A percentile compares a stretch with the other conserved stretches of the same genome.
These are phyloP conservation scores for Cyaniris semiargus DNA, from an alignment of 2,888 invertebrate genomes.

Conservation along the genomic window DNA sequence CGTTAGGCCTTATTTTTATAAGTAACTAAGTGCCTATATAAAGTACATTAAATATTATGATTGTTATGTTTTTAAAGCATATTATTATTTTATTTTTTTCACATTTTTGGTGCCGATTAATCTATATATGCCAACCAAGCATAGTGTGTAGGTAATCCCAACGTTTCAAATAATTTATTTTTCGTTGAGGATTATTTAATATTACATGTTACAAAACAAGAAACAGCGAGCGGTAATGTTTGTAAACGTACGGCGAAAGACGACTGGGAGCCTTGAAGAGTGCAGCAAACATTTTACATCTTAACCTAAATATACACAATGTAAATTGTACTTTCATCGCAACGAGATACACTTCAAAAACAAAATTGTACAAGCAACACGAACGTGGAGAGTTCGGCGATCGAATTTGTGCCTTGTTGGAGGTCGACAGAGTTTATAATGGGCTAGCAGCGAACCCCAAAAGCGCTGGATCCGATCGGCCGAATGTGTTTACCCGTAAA, in stretches of 20 bases:
- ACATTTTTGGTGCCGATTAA: no score
- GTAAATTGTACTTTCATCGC: constrained; percentile 50
- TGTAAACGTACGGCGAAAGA: constrained; percentile 66
- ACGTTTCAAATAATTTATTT: constrained; percentile 42
- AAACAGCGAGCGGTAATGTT: constrained; percentile 66
- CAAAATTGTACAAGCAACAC: constrained; percentile 44
- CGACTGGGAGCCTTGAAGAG: constrained; percentile 65
- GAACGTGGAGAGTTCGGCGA: constrained; percentile 36
- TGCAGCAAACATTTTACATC: constrained; percentile 69
- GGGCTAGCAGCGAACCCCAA: constrained; percentile 39
- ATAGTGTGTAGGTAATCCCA: background rate
- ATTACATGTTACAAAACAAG: constrained; percentile 60
- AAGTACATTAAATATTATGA: no score
- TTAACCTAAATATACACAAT: constrained; percentile 51
- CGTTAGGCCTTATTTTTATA: background rate
- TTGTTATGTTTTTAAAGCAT: no score
- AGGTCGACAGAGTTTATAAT: constrained; percentile 50
- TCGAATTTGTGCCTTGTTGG: constrained; percentile 3
- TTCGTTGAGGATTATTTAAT: constrained; percentile 69
- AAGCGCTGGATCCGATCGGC: constrained; percentile 57
- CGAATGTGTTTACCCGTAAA: constrained; percentile 74
- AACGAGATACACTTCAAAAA: constrained; percentile 49
- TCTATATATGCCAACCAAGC: background rate
- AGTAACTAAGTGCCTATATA: background rate
- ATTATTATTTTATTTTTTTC: no score